phyloP scores from a whole-genome alignment of 2,797 vertebrate genomes.

The Astyanax mexicanus region DNA sequence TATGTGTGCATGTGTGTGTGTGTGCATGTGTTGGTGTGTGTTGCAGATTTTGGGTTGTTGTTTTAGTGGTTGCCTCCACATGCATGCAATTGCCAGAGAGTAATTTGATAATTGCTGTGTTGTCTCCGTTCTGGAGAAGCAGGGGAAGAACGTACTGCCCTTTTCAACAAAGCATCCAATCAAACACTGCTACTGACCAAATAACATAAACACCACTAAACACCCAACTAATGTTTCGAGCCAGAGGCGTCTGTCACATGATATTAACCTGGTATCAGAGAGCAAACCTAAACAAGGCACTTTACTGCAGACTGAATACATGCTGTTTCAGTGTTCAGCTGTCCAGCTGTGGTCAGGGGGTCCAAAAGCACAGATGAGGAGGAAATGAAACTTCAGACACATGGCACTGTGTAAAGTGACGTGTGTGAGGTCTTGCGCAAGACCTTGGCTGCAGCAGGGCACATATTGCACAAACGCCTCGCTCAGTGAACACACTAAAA shows the following conservation, averaged over 20 bases:
- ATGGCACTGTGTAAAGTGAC: slow-evolving; percentile 48
- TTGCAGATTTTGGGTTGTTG: slow-evolving; percentile 27
- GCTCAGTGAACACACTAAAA: slow-evolving; percentile 18
- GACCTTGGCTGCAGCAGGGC: slow-evolving; percentile 40
- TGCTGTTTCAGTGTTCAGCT: neutral
- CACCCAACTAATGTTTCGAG: neutral
- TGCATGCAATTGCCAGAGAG: slow-evolving; percentile 26
- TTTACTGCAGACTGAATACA: neutral
- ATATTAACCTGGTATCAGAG: neutral
- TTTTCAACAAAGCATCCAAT: slow-evolving; percentile 22
- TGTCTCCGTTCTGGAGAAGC: slow-evolving; percentile 32
- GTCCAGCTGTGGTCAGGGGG: slow-evolving; percentile 29
- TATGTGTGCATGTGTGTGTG: slow-evolving; percentile 33
- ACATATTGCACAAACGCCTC: slow-evolving; percentile 23
- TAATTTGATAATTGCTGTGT: slow-evolving; percentile 49
- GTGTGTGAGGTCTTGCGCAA: slow-evolving; percentile 50
- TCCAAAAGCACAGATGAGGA: slow-evolving; percentile 36
- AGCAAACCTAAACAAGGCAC: neutral
- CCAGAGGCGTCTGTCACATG: neutral
- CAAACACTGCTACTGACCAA: slow-evolving; percentile 11
- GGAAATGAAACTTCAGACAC: slow-evolving; percentile 55
- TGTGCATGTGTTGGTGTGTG: neutral
- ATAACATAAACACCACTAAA: neutral
- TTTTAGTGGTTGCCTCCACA: slow-evolving; percentile 30
- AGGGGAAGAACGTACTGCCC: slow-evolving; percentile 12